Evolutionary conservation across 2,797 vertebrate species (phyloP), one percentile per base, ranked within the genome.

Genomic region (Manis javanica): DNA sequence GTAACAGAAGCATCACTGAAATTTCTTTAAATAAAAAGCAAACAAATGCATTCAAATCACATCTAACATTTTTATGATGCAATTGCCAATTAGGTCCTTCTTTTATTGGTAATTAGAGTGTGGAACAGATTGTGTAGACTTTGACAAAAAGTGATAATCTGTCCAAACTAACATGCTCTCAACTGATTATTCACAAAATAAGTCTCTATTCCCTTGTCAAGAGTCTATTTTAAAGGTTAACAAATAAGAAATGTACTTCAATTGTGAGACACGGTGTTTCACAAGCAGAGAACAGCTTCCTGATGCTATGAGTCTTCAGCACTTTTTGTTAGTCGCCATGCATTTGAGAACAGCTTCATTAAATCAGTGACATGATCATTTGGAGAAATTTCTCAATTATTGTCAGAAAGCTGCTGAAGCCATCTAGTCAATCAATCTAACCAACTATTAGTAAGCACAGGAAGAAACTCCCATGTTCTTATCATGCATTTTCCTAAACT

Each of bases 81-180:
- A 89, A 79, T 87, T 86, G 18, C 90, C 88, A 96, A 94, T 96
- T 91, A 93, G 71, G 93, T 94, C 83, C 85, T 96, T 93, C 83
- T 95, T 96, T 91, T 83, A 87, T 59, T 94, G 72, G 89, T 86
- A 95, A 96, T 94, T 93, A 96, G 79, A 93, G 31, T 37, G 10
- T 74, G 21, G 71, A 95, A 92, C 96, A 97, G 90, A 96, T 96
- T 90, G 88, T 78, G 6, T 61, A 89, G n/a, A 96, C 78, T 94
- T 91, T 75, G 55, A 69, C 21, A 96, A 96, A 90, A 92, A 92
- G 86, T 74, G 75, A 91, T 96, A 86, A 94, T 95, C 74, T 90
- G 74, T 91, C 53, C 63, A 96, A 97, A 89, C 53, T 61, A 96
- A 69, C 55, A 91, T 55, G 59, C 46, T 84, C 55, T 86, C 75